Evolutionary conservation across 2,797 vertebrate genomes (phyloP).

Genomic region (Pangasius sanitwongsei): DNA sequence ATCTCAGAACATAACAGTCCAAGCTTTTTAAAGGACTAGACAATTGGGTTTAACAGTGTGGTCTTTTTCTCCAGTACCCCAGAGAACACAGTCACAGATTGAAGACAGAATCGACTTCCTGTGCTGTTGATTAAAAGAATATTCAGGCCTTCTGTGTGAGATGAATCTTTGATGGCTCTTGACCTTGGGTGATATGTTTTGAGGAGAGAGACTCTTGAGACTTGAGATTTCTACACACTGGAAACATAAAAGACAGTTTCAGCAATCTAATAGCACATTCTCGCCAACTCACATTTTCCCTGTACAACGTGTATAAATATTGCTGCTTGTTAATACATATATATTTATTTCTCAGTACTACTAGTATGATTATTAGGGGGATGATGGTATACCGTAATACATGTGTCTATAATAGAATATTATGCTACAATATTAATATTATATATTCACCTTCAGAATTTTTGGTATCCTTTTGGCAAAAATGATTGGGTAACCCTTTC

Average conservation of each 20-base stretch:
- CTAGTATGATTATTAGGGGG: neutral
- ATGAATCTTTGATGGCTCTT: conserved; percentile 21
- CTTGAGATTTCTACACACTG: conserved; percentile 7
- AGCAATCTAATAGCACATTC: neutral
- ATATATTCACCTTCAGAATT: neutral
- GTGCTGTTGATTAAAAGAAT: conserved; percentile 32
- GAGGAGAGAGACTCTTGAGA: conserved; percentile 22
- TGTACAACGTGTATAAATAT: neutral
- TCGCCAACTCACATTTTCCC: no score
- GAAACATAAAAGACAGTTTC: conserved; percentile 13
- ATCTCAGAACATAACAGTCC: neutral
- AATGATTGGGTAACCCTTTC: neutral
- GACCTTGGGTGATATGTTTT: conserved; percentile 41
- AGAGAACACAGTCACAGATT: neutral
- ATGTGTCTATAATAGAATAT: neutral
- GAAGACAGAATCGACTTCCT: conserved; percentile 12
- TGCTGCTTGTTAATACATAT: neutral
- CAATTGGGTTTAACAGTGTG: neutral
- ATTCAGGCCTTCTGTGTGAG: conserved; percentile 24
- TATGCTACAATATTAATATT: neutral
- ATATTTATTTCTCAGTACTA: neutral
- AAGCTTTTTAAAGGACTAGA: neutral
- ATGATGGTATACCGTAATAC: neutral
- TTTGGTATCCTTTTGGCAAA: neutral
- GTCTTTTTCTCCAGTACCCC: neutral